A percentile compares a stretch with the other conserved stretches of the same genome.
Evolutionary conservation across 1,140 invertebrate genomes (phyloP).

Genomic region (Caenorhabditis tropicalis): DNA sequence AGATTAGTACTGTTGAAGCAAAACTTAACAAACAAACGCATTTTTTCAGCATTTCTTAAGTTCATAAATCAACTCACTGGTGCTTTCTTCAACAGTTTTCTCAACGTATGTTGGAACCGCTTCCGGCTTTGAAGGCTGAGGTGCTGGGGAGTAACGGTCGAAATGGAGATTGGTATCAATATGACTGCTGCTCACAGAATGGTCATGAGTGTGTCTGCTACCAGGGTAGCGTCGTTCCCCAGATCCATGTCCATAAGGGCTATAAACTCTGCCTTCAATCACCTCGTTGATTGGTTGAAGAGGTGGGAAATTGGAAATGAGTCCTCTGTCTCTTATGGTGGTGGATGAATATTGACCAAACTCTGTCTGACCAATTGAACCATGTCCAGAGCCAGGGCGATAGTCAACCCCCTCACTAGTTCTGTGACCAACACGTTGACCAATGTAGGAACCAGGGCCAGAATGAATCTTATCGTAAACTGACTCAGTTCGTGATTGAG

Average conservation of each 20-base stretch:
- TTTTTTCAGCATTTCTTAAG: not conserved
- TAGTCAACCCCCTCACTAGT: too few species aligned
- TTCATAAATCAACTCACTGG: slow-evolving; percentile 1
- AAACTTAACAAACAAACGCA: not conserved
- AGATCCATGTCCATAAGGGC: not conserved
- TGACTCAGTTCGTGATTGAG: too few species aligned
- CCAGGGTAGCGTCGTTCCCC: not conserved
- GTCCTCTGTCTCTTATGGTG: too few species aligned
- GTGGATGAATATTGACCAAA: too few species aligned
- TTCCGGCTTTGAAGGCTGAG: not conserved
- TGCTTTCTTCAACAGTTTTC: not conserved
- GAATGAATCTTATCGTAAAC: too few species aligned
- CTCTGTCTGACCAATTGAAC: too few species aligned
- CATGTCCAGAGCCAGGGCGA: too few species aligned
- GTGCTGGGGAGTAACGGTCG: not conserved
- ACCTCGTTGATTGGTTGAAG: not conserved
- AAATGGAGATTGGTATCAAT: not conserved
- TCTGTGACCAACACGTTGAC: too few species aligned
- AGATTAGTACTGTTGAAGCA: not conserved
- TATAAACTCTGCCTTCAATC: not conserved
- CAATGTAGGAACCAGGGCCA: too few species aligned
- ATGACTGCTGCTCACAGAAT: not conserved
- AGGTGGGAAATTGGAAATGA: not conserved
- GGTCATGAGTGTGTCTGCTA: not conserved
- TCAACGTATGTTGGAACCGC: not conserved